Evolutionary conservation across 2,888 invertebrate genomes (phyloP), one percentile per base, ranked within the genome.

Genomic region (Caenorhabditis sp.): DNA sequence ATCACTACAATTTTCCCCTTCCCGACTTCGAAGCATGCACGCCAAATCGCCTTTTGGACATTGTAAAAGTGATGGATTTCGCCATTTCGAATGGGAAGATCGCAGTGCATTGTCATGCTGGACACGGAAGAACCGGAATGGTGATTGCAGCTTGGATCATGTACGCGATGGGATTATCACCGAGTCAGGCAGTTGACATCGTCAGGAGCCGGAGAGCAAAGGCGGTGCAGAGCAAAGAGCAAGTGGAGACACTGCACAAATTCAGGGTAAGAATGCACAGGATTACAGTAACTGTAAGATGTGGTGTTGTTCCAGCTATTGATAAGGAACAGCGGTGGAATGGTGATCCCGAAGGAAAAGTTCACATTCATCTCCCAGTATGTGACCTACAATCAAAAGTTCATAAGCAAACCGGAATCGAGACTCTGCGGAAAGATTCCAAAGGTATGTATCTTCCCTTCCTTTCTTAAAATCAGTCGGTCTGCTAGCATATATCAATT

Each of bases 51-150:
- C 93, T 96, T n/a, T 93, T 96, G 85, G 96, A 96, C 91, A 96
- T 96, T 95, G 95, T 96, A n/a, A 96, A 96, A 93, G 96, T 96
- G 9, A 93, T 96, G 90, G 95, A 95, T 44, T 96, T 96, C 92
- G 95, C 95, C 0, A 93, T 96, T 11, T 94, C 95, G 60, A 95
- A 64, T 74, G 89, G 88, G 0, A 82, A 79, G 50, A 65, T 88
- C 13, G 89, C 90, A 70, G 94, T 96, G 78, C 96, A 96, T 91
- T 96, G 96, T 92, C 96, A 96, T 93, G 96, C 96, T 89, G 93
- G 93, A 11, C 91, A 93, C 84, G 93, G 90, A 8, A 71, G 96
- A 82, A 96, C 96, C 0, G 96, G 96, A 0, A 96, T 96, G 40
- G 93, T 96, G 35, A 95, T 96, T 84, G 95, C 96, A 0, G 96